Evolutionary conservation across 2,113 vertebrate species (phyloP), one percentile per base, ranked within the genome.

Genomic region (Plectropomus leopardus): DNA sequence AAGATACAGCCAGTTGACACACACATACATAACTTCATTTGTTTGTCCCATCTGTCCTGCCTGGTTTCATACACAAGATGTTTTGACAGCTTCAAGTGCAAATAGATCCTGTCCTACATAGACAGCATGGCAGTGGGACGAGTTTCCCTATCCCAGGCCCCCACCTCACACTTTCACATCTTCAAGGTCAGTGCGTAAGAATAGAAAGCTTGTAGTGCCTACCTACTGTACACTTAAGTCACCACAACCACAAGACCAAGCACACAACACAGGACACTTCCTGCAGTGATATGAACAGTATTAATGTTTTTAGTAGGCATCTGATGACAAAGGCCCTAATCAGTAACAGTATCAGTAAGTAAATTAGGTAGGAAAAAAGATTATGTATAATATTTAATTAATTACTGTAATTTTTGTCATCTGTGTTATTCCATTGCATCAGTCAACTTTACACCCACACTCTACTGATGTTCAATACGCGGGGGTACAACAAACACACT

Each of bases 21-120:
- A 63, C 72, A 76, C 54, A 76, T 55, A 48, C 26, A 69, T 72
- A 3, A 23, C 58, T 48, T 57, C 2, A 64, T 78, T 65, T 67
- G 70, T 76, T 68, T 54, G 50, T 70, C 51, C 40, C 63, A 75
- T 58, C 61, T 76, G 48, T 65, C 28, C 65, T 66, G 34, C 50
- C 28, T 68, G 72, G 66, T 73, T 77, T 85, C 68, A 83, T 58
- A 71, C 65, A 59, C 53, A 76, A 72, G 65, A 70, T 78, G 65
- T 87, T 90, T 75, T 78, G 76, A 88, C 72, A 86, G 63, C 23
- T 59, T 82, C 57, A 87, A 86, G 69, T 86, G 83, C 72, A 86
- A 84, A 84, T 67, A 79, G 71, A 78, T 70, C 78, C 51, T 61
- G 84, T 64, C 78, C 72, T 72, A 76, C 69, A 50, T 23, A 67